Evolutionary conservation across 2,797 vertebrate genomes (phyloP), one percentile per base, ranked within the genome.

Genomic region (Kryptopterus vitreolus): DNA sequence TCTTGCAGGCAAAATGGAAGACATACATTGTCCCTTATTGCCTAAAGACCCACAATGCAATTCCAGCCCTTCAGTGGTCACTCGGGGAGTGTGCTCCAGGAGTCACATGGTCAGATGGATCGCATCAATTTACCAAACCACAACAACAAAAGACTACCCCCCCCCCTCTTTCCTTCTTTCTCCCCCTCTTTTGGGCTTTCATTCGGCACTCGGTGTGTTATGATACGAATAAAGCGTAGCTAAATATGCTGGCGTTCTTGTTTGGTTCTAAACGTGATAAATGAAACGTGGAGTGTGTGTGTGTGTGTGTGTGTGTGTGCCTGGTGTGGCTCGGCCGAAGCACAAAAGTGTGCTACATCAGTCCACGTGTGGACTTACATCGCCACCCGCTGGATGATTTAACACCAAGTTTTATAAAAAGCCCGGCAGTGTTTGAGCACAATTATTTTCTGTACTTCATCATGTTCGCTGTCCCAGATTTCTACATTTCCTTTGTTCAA

Each of bases 111-210:
- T 92, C 95, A 96, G 96, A 97, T 96, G 95, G 95, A 97, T 96
- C 94, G 87, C 94, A 95, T 96, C 95, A 96, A 97, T 97, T 96
- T 94, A 94, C 94, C 92, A 89, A 92, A 93, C 94, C 92, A 94
- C 93, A 94, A 93, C 85, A 81, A 77, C 78, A 76, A 83, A 69
- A 81, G 72, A 84, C 66, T 88, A 91, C 91, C 90, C 87, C 91
- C 91, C 88, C 89, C 76, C 82, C 59, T 80, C 74, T 74, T n/a
- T n/a, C n/a, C n/a, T 63, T 63, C 62, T 50, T 33, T 52, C 29
- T 18, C 63, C 61, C 57, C 12, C 75, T 79, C 71, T 59, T 87
- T 85, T 77, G 79, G 80, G 85, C 85, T 87, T 79, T 81, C 70
- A 59, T 18, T 57, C 89, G 84, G 73, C 76, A 38, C 85, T 63